Evolutionary conservation across 2,888 invertebrate species (phyloP).

Genomic region (Abscondita cerata): DNA sequence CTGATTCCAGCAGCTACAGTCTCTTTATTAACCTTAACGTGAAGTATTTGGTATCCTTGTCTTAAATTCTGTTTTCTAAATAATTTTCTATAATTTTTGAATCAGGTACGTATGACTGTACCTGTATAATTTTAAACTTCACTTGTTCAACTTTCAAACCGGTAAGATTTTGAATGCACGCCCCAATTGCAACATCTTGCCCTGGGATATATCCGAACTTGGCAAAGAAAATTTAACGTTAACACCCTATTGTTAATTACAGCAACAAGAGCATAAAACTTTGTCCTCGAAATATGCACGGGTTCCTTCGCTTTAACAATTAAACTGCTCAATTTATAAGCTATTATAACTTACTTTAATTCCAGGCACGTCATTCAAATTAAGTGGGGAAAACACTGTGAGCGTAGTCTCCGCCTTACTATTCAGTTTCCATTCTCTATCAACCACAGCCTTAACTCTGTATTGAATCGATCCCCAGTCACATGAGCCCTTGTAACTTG

Average conservation of each 20-base stretch:
- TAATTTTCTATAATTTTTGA: too few relatives aligned
- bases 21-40: not conserved
- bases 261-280: slow-evolving; percentile 25
- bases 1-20: slow-evolving; percentile 31
- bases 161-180: slow-evolving; percentile 78
- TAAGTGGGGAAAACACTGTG: slow-evolving; percentile 44
- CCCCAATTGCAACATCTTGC: slow-evolving; percentile 72
- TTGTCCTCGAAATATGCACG: slow-evolving; percentile 15
- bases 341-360: slow-evolving; percentile 19
- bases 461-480: slow-evolving; percentile 44
- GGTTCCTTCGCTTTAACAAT: not conserved
- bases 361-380: slow-evolving; percentile 37
- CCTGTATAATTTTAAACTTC: slow-evolving; percentile 17
- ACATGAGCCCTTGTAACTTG: slow-evolving; percentile 43
- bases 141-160: slow-evolving; percentile 18
- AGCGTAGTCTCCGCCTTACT: slow-evolving; percentile 45
- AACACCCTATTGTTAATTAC: slow-evolving; percentile 11
- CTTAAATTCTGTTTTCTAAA: slow-evolving; percentile 2
- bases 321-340: too few relatives aligned
- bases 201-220: slow-evolving; percentile 75
- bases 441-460: slow-evolving; percentile 45
- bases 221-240: slow-evolving; percentile 19
- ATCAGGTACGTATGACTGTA: too few relatives aligned
- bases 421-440: slow-evolving; percentile 49
- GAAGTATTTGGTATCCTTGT: not conserved